Conservation (phyloP, 1,140 invertebrate genomes). For the Drosophila elegans region DNA sequence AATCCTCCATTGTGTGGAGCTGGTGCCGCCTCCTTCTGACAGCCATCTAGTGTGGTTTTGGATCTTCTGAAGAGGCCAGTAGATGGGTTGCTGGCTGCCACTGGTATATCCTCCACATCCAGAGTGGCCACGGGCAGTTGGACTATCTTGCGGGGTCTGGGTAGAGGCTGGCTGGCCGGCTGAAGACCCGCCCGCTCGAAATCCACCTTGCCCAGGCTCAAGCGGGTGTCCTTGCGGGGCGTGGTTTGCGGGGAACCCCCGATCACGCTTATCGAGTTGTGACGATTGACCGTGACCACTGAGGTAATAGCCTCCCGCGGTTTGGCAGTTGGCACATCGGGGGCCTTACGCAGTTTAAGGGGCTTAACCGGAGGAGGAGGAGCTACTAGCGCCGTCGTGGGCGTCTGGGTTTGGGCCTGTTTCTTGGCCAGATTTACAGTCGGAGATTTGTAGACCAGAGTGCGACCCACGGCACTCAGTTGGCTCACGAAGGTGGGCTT, state of each 20-base stretch:
- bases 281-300: constrained; percentile 70
- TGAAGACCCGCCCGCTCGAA: constrained; percentile 72
- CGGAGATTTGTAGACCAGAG: constrained; percentile 82
- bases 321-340: constrained; percentile 79
- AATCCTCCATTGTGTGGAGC: constrained; percentile 29
- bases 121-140: constrained; percentile 76
- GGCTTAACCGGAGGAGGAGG: constrained; percentile 56
- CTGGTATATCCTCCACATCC: constrained; percentile 66
- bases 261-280: constrained; percentile 73
- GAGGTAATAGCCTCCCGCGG: constrained; percentile 48
- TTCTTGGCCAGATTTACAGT: constrained; percentile 78
- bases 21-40: constrained; percentile 21
- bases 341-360: constrained; percentile 76
- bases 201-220: constrained; percentile 76
- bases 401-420: constrained; percentile 76
- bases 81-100: constrained; percentile 37
- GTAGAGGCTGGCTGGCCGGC: constrained; percentile 67
- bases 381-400: constrained; percentile 59
- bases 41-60: constrained; percentile 75
- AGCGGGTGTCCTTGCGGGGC: constrained; percentile 68
- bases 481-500: constrained; percentile 77
- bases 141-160: constrained; percentile 76
- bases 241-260: constrained; percentile 39
- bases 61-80: constrained; percentile 74
- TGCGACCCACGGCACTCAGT: constrained; percentile 77